Percentiles rank a stretch among this genome's conserved stretches.
Conservation (phyloP, 2,797 vertebrate genomes). For the Sebastolobus alascanus region DNA sequence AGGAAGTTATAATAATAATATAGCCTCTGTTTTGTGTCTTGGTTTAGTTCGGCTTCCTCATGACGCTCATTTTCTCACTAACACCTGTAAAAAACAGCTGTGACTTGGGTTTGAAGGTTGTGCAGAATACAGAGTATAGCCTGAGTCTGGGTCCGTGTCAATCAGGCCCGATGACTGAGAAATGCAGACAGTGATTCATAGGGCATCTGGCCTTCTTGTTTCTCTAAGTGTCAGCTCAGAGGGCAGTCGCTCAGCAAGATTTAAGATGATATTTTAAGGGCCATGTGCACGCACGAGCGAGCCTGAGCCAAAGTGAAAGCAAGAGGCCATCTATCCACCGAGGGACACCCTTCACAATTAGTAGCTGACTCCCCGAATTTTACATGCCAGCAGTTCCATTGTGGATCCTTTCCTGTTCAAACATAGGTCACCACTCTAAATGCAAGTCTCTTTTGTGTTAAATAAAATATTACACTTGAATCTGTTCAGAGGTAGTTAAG, state of each 20-base stretch:
- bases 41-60: neutral
- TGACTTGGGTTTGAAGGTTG: neutral
- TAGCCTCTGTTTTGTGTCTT: neutral
- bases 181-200: constrained; percentile 41
- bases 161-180: constrained; percentile 35
- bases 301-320: constrained; percentile 45
- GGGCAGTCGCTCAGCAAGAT: constrained; percentile 58
- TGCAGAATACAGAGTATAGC: constrained; percentile 26
- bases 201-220: constrained; percentile 50
- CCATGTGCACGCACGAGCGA: constrained; percentile 9
- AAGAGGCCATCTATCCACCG: constrained; percentile 28
- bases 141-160: constrained; percentile 23
- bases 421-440: neutral
- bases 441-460: neutral
- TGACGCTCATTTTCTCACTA: constrained; percentile 3
- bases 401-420: neutral
- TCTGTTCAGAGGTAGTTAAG: neutral
- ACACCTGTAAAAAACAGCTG: neutral
- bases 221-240: constrained; percentile 52
- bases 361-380: neutral
- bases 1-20: neutral
- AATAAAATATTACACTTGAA: neutral
- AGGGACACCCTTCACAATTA: constrained; percentile 20
- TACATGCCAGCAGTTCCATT: neutral
- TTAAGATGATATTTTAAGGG: constrained; percentile 62